Base-by-base conservation (phyloP, 2,113 vertebrate species). In the Prionailurus viverrinus region DNA sequence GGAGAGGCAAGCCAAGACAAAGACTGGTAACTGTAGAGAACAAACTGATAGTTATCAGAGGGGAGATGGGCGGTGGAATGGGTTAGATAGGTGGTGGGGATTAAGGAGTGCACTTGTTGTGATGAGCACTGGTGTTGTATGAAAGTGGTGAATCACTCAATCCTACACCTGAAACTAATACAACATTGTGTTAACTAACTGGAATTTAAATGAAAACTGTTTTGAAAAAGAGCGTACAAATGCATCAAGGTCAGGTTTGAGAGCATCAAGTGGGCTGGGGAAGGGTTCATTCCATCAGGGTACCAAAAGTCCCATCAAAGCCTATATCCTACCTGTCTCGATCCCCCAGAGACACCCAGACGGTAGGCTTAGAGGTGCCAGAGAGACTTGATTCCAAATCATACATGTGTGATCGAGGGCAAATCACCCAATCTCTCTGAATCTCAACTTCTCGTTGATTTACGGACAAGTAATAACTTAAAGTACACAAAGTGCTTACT, bases 341-440 rank as follows among this genome's bases (percentile, higher is more conserved):
- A 65, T 84, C 41, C 6, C 48, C 48, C 14, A 66, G 85, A 92
- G 69, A 41, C 7, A 41, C 3, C 4, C 23, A 53, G 25, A 95
- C n/a, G 18, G 33, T 25, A 89, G 29, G 4, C 23, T 63, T 81
- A 66, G 66, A n/a, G 33, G 7, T 11, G 33, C 9, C 15, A 48
- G 31, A 95, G 39, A 87, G 33, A 84, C 27, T 13, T 88, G 11
- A 80, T 81, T 83, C 87, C 66, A 96, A 80, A 88, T 45, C 21
- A 58, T 21, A 53, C 66, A 48, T 83, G 1, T 97, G 68, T 92
- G 53, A 89, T 51, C 58, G 94, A 36, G 29, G 69, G 61, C 45
- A 95, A 94, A 84, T 29, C 51, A n/a, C 51, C 90, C 92, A 65
- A 85, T 92, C n/a, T 88, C 41, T 90, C 69, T 92, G 51, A 86